Evolutionary conservation across 1,140 invertebrate genomes (phyloP), one percentile per base, ranked within the genome.

Genomic region (Ptiloglossa arizonensis): DNA sequence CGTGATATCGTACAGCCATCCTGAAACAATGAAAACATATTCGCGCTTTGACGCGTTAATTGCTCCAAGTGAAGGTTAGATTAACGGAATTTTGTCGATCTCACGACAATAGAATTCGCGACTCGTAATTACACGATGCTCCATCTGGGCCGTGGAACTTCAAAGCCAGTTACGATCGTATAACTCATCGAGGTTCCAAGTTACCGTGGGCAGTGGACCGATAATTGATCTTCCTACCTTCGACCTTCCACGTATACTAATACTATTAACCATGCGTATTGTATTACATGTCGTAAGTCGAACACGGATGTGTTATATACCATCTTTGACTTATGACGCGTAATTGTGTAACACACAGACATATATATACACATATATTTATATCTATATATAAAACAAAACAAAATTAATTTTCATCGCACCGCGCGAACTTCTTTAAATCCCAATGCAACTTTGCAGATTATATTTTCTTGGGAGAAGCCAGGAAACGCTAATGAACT

Each of bases 1-100:
- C 0, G 96, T 97, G 6, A 96, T 93, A 89, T 97, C 96, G 89
- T 95, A 96, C 8, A 97, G 91, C 95, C 95, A 97, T 35, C 96
- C 96, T 97, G 90, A 79, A 95, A 94, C 87, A 80, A 84, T 84
- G 1, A 38, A 27, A 27, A 62, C 15, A 48, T 17, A 5, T 72
- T 32, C 15, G 17, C 4, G 2, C 24, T n/a, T 3, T 44, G 5
- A 5, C 15, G 5, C 5, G 17, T 50, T 50, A n/a, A 19, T 50
- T n/a, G 46, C 19, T 6, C 1, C 19, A 4, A 9, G 17, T n/a
- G 3, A 48, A 2, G 5, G 46, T 48, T 1, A 6, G 0, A 4
- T 67, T 13, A 17, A 11, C 5, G 32, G 50, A 56, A 56, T 69
- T 56, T 32, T 13, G 24, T 38, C 15, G 1, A 1, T 17, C 32